phyloP scores from a whole-genome alignment of 2,797 vertebrate species.

The Margarornis squamiger region DNA sequence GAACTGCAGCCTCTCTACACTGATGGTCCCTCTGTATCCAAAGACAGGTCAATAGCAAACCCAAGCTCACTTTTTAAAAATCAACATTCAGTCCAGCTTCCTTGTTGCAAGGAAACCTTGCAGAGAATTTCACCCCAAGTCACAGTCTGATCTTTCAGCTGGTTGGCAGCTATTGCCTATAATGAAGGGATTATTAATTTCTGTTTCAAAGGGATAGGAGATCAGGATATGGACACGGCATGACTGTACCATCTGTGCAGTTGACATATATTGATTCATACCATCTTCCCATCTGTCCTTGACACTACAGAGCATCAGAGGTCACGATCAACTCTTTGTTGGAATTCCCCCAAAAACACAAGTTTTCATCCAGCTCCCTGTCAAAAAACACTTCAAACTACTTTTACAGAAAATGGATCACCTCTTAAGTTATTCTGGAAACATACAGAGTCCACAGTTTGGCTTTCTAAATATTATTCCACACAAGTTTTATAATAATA shows the following conservation, averaged over 20 bases:
- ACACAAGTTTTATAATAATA: background rate
- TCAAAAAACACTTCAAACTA: background rate
- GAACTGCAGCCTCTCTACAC: background rate
- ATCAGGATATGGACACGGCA: constrained; percentile 77
- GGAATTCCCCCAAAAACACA: constrained; percentile 69
- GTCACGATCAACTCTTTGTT: constrained; percentile 75
- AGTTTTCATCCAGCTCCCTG: constrained; percentile 54
- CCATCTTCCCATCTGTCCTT: constrained; percentile 82
- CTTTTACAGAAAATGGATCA: constrained; percentile 57
- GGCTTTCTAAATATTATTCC: background rate
- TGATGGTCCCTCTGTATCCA: background rate
- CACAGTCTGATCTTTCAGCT: constrained; percentile 65
- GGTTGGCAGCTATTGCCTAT: constrained; percentile 75
- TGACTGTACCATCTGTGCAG: constrained; percentile 80
- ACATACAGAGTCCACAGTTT: background rate
- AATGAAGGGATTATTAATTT: constrained; percentile 82
- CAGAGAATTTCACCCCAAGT: constrained; percentile 33
- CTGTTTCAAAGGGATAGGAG: constrained; percentile 75
- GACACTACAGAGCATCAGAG: constrained; percentile 74
- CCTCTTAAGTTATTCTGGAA: background rate
- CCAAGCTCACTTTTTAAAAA: background rate
- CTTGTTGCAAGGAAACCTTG: constrained; percentile 11
- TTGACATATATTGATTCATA: constrained; percentile 81
- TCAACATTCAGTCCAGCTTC: background rate
- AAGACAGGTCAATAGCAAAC: background rate